These are phyloP conservation scores for Phymorhynchus buccinoides DNA, from an alignment of 1,140 invertebrate species.

Conservation along the genomic window DNA sequence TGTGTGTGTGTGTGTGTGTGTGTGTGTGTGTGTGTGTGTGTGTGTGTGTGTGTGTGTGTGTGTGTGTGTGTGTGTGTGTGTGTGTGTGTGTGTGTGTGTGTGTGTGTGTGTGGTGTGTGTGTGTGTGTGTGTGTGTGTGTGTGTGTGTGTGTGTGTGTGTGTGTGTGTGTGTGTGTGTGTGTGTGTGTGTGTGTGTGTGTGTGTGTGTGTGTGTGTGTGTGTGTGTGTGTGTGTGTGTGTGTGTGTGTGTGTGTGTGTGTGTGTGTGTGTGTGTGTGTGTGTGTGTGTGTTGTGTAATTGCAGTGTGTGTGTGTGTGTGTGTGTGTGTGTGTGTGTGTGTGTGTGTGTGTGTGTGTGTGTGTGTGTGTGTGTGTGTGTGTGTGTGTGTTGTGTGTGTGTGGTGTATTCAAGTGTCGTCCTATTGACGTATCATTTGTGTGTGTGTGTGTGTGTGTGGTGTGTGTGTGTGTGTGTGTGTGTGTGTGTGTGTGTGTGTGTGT, in stretches of 20 bases:
- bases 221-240: neutral
- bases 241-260: neutral
- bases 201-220: neutral
- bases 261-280: neutral
- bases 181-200: neutral
- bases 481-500: neutral
- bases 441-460: neutral
- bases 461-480: neutral
- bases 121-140: neutral
- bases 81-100: neutral
- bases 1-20: neutral
- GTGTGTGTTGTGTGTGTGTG: neutral
- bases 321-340: neutral
- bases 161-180: neutral
- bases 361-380: neutral
- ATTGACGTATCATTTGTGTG: too few relatives aligned
- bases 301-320: neutral
- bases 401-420: too few relatives aligned
- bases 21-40: neutral
- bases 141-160: neutral
- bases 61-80: neutral
- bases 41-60: neutral
- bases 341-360: neutral
- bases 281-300: too few relatives aligned
- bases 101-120: neutral